A percentile compares a stretch with the other conserved stretches of the same genome.
phyloP scores from a whole-genome alignment of 2,888 invertebrate species.

The Drosophila stalkeri region DNA sequence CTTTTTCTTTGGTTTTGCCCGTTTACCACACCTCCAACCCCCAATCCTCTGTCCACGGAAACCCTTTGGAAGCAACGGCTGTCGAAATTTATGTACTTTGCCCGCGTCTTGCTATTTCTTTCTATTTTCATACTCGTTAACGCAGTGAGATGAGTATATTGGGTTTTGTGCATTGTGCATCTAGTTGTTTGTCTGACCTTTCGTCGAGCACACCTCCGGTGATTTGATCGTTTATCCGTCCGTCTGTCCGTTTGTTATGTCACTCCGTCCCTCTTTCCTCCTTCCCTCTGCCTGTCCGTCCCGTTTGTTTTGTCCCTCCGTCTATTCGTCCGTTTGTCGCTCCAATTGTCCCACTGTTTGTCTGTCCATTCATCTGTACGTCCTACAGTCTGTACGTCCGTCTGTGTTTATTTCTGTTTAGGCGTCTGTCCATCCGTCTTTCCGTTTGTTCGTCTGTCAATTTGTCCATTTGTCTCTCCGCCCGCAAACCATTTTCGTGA shows the following conservation, averaged over 20 bases:
- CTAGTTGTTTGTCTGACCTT: neutral
- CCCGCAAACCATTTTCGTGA: too few relatives aligned
- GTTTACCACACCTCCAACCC: conserved; percentile 17
- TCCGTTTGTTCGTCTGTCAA: neutral
- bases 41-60: neutral
- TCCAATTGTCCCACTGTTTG: neutral
- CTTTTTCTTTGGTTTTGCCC: conserved; percentile 77
- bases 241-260: neutral
- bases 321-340: neutral
- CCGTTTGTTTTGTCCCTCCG: too few relatives aligned
- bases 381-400: too few relatives aligned
- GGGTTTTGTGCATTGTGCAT: neutral
- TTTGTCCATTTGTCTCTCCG: neutral
- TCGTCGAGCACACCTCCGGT: too few relatives aligned
- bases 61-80: conserved; percentile 65
- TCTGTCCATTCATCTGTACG: neutral
- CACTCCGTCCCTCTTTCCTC: too few relatives aligned
- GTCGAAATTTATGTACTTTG: conserved; percentile 76
- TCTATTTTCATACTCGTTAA: conserved; percentile 18
- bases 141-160: neutral
- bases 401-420: neutral
- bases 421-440: too few relatives aligned
- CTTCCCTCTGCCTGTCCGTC: too few relatives aligned
- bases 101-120: conserved; percentile 57
- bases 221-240: too few relatives aligned